These are phyloP conservation scores for Nyctereutes procyonoides DNA, from an alignment of 2,113 vertebrate species.

Conservation along the genomic window DNA sequence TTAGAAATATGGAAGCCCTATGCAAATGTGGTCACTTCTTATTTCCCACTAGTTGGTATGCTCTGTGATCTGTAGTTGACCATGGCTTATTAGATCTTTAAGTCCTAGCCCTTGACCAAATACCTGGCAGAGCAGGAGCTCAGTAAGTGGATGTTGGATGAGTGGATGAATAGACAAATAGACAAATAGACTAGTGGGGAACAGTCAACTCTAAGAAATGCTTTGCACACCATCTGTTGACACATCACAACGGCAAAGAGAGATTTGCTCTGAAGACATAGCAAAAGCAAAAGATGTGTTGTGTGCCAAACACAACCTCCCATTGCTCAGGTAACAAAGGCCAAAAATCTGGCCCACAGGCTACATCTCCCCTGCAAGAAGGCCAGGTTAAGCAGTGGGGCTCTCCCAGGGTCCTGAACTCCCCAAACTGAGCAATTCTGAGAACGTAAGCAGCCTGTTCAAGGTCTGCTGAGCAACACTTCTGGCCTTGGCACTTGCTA, in stretches of 20 bases:
- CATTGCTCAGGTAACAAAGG: neutral
- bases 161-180: neutral
- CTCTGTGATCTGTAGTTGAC: neutral
- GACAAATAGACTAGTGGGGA: neutral
- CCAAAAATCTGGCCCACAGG: neutral
- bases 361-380: neutral
- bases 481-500: neutral
- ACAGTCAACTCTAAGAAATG: neutral
- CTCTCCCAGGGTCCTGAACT: neutral
- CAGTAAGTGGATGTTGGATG: neutral
- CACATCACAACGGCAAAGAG: neutral
- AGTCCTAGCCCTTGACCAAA: neutral
- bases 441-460: neutral
- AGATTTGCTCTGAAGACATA: neutral
- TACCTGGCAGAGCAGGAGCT: neutral
- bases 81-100: neutral
- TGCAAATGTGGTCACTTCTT: neutral
- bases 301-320: neutral
- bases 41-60: neutral
- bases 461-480: neutral
- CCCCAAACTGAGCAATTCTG: neutral
- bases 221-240: neutral
- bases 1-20: neutral
- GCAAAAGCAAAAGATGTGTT: neutral
- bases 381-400: neutral